Evolutionary conservation across 2,888 invertebrate species (phyloP).

Genomic region (Spisula solida): DNA sequence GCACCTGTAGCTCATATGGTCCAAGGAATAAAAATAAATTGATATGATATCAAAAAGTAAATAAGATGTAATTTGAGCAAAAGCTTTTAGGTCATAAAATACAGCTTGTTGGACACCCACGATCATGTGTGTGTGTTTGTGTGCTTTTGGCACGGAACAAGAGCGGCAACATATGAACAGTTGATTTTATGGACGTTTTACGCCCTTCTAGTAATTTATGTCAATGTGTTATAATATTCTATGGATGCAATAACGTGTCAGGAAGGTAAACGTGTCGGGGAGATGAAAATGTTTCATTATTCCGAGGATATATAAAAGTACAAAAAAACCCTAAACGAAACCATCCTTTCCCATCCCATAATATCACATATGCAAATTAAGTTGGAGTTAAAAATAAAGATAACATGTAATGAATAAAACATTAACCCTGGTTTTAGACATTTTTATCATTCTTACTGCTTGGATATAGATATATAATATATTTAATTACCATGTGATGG

Average conservation of each 20-base stretch:
- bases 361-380: background rate
- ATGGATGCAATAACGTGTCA: background rate
- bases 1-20: conserved; percentile 63
- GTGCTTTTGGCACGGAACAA: background rate
- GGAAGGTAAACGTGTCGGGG: background rate
- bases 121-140: conserved; percentile 19
- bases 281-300: background rate
- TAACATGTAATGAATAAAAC: conserved; percentile 11
- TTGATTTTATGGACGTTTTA: conserved; percentile 45
- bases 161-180: conserved; percentile 11
- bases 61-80: conserved; percentile 59
- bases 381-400: background rate
- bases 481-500: background rate
- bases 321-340: background rate
- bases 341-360: background rate
- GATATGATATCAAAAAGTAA: conserved; percentile 60
- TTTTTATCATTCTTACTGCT: background rate
- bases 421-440: background rate
- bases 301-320: background rate
- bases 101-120: conserved; percentile 58
- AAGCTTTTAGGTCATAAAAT: conserved; percentile 45
- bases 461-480: background rate
- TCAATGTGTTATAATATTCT: conserved; percentile 39
- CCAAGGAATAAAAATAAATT: conserved; percentile 60
- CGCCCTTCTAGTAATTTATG: conserved; percentile 24